Percentiles rank a stretch among this genome's conserved stretches.
Evolutionary conservation across 1,140 invertebrate genomes (phyloP).

Genomic region (Drosophila saltans): DNA sequence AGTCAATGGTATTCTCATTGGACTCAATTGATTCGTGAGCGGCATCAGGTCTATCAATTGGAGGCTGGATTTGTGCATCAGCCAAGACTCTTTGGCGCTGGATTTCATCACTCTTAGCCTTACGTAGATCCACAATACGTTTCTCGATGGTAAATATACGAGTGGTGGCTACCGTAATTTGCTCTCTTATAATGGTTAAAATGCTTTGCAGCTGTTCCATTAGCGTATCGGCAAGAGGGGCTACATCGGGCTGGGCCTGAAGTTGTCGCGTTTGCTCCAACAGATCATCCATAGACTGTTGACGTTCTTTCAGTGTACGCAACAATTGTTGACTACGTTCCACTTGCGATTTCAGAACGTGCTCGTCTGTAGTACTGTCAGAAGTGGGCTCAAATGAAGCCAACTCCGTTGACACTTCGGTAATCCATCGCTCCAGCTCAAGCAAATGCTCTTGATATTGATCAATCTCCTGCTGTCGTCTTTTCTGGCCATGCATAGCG

Average conservation of each 20-base stretch:
- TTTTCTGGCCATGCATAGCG: slow-evolving; percentile 84
- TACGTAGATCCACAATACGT: slow-evolving; percentile 72
- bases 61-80: slow-evolving; percentile 66
- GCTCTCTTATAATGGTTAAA: slow-evolving; percentile 72
- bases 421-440: slow-evolving; percentile 87
- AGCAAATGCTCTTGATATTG: slow-evolving; percentile 86
- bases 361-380: slow-evolving; percentile 68
- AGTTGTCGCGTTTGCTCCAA: slow-evolving; percentile 72
- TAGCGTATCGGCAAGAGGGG: slow-evolving; percentile 67
- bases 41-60: slow-evolving; percentile 28
- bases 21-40: slow-evolving; percentile 63
- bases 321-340: slow-evolving; percentile 71
- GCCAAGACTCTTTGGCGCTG: slow-evolving; percentile 61
- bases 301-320: slow-evolving; percentile 74
- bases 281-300: slow-evolving; percentile 77
- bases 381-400: slow-evolving; percentile 68
- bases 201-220: slow-evolving; percentile 77
- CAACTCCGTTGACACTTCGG: slow-evolving; percentile 74
- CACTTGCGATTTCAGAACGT: slow-evolving; percentile 68
- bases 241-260: slow-evolving; percentile 75
- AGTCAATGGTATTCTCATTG: slow-evolving; percentile 71
- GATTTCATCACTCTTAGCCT: slow-evolving; percentile 65
- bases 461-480: slow-evolving; percentile 85
- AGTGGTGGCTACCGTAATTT: slow-evolving; percentile 75
- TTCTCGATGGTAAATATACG: slow-evolving; percentile 80